Percentiles rank a stretch among this genome's conserved stretches.
phyloP scores from a whole-genome alignment of 2,888 invertebrate genomes.

The Hemicrepidius hirtus region DNA sequence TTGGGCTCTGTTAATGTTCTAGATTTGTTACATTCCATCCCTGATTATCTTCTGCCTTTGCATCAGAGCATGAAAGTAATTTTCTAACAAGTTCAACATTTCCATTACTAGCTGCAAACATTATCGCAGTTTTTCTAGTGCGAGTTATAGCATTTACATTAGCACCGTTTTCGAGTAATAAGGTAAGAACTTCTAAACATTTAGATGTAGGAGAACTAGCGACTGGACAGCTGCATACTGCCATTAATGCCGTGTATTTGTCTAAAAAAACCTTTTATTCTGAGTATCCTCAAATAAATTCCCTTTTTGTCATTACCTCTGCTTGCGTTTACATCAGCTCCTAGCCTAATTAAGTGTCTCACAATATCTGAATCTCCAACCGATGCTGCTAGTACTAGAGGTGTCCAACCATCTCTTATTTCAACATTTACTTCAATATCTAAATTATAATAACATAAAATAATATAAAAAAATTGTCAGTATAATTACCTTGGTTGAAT shows the following conservation, averaged over 20 bases:
- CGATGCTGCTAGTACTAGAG: conserved; percentile 77
- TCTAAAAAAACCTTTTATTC: conserved; percentile 70
- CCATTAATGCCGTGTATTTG: conserved; percentile 79
- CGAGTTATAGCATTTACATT: conserved; percentile 75
- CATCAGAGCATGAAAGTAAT: conserved; percentile 74
- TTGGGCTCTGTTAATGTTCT: background rate
- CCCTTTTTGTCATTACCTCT: conserved; percentile 59
- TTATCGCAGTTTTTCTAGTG: conserved; percentile 78
- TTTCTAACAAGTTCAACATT: conserved; percentile 74
- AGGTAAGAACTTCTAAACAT: conserved; percentile 66
- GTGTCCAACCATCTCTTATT: conserved; percentile 77
- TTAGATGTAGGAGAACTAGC: conserved; percentile 71
- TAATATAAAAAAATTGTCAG: conserved; percentile 60
- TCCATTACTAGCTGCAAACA: conserved; percentile 77
- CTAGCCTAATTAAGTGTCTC: conserved; percentile 73
- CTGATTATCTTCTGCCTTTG: conserved; percentile 76
- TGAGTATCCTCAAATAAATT: background rate
- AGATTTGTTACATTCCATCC: conserved; percentile 76
- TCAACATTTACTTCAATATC: conserved; percentile 68
- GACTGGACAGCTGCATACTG: conserved; percentile 77
- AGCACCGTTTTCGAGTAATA: conserved; percentile 74
- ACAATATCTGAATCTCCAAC: conserved; percentile 75
- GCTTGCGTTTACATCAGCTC: conserved; percentile 76
- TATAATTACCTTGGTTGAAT: conserved; percentile 44
- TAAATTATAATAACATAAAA: no score